These are phyloP conservation scores for Halictus rubicundus DNA, from an alignment of 1,140 invertebrate species.

Conservation along the genomic window DNA sequence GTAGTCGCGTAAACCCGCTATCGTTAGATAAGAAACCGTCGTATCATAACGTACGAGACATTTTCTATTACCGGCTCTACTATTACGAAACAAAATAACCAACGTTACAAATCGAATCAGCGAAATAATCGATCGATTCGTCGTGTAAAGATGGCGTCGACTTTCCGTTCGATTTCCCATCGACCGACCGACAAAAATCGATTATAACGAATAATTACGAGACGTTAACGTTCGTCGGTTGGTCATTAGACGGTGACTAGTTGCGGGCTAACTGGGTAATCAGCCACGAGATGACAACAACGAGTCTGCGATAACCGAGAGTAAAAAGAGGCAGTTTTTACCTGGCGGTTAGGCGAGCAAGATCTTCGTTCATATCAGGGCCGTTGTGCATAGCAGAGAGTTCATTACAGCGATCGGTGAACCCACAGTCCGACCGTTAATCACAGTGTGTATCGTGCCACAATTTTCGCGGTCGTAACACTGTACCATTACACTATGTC, in stretches of 20 bases:
- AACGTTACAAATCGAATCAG: too few relatives aligned
- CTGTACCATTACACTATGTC: not conserved
- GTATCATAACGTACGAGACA: not conserved
- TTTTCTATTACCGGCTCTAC: not conserved
- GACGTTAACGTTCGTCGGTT: too few relatives aligned
- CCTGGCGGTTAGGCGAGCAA: too few relatives aligned
- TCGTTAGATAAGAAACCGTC: constrained; percentile 15
- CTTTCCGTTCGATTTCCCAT: too few relatives aligned
- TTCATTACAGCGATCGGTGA: not conserved
- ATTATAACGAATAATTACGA: too few relatives aligned
- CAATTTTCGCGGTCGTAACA: not conserved
- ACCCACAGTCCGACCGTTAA: not conserved
- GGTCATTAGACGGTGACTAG: too few relatives aligned
- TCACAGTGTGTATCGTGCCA: not conserved
- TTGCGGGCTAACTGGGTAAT: too few relatives aligned
- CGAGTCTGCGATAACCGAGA: not conserved
- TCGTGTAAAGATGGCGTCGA: too few relatives aligned
- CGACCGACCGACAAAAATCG: too few relatives aligned
- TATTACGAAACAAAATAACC: not conserved
- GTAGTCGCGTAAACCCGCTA: not conserved
- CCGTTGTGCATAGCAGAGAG: not conserved
- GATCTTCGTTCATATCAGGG: not conserved
- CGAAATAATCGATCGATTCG: too few relatives aligned
- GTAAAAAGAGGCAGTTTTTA: not conserved
- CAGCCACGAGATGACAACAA: too few relatives aligned